Evolutionary conservation across 2,113 vertebrate species (phyloP).

Genomic region (Aptenodytes forsteri): DNA sequence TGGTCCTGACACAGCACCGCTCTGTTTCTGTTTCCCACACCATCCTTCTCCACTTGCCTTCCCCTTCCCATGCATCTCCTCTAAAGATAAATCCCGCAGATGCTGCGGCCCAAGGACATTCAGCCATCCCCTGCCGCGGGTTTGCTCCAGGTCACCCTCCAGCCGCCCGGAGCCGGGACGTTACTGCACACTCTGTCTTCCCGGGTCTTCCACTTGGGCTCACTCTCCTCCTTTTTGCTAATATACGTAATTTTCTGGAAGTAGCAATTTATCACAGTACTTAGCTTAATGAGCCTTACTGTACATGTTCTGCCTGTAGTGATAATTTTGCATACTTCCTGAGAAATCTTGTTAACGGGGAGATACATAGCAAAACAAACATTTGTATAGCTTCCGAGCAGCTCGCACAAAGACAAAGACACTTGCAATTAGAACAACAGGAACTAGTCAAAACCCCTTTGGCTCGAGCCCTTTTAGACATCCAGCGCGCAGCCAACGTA

Average conservation of each 20-base stretch:
- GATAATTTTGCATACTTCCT: conserved; percentile 57
- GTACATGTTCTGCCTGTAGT: conserved; percentile 56
- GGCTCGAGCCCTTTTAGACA: neutral
- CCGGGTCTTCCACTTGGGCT: neutral
- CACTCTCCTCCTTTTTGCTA: neutral
- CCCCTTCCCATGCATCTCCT: neutral
- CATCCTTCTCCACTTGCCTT: neutral
- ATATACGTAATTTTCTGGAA: conserved; percentile 44
- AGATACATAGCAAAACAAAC: conserved; percentile 51
- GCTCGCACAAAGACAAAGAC: neutral
- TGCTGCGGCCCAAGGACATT: neutral
- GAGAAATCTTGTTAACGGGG: conserved; percentile 38
- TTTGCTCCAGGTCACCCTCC: neutral
- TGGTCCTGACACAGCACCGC: neutral
- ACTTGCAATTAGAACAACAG: neutral
- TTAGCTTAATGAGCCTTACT: conserved; percentile 61
- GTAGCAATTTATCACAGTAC: conserved; percentile 48
- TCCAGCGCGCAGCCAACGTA: rapidly evolving
- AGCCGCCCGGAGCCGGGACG: neutral
- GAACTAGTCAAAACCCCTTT: neutral
- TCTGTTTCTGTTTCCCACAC: neutral
- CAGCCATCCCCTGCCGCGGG: neutral
- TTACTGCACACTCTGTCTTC: neutral
- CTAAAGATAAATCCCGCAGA: neutral
- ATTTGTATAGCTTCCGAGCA: conserved; percentile 6